Evolutionary conservation across 2,888 invertebrate genomes (phyloP).

Genomic region (Torymus aiolomorphi): DNA sequence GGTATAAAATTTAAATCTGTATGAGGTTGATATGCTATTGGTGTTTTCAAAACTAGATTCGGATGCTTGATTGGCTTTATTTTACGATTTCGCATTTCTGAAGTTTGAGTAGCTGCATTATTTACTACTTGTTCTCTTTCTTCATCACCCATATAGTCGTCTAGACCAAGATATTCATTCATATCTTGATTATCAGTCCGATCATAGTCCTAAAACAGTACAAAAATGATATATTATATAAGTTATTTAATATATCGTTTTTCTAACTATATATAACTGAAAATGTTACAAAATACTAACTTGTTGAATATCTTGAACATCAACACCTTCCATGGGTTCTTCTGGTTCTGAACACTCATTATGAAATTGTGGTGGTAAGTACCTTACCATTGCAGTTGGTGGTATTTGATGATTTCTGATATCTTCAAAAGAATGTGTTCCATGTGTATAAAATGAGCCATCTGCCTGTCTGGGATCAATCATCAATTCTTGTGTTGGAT

Average conservation of each 20-base stretch:
- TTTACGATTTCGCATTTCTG: conserved; percentile 79
- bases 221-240: conserved; percentile 7
- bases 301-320: conserved; percentile 71
- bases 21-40: conserved; percentile 87
- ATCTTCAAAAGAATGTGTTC: conserved; percentile 71
- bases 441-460: conserved; percentile 72
- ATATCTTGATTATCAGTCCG: conserved; percentile 70
- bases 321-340: conserved; percentile 72
- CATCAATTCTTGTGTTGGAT: conserved; percentile 73
- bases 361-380: conserved; percentile 71
- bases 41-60: conserved; percentile 85
- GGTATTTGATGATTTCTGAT: conserved; percentile 73
- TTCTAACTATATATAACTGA: conserved; percentile 1
- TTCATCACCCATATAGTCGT: conserved; percentile 77
- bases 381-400: conserved; percentile 73
- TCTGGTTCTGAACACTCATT: conserved; percentile 73
- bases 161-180: conserved; percentile 73
- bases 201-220: conserved; percentile 67
- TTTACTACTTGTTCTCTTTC: conserved; percentile 76
- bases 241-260: conserved; percentile 6
- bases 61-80: conserved; percentile 86
- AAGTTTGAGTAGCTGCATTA: conserved; percentile 78
- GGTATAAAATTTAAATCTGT: conserved; percentile 91
- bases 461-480: conserved; percentile 73
- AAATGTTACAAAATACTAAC: conserved; percentile 61